Conservation (phyloP, 2,113 vertebrate species). For the Silurus glanis region DNA sequence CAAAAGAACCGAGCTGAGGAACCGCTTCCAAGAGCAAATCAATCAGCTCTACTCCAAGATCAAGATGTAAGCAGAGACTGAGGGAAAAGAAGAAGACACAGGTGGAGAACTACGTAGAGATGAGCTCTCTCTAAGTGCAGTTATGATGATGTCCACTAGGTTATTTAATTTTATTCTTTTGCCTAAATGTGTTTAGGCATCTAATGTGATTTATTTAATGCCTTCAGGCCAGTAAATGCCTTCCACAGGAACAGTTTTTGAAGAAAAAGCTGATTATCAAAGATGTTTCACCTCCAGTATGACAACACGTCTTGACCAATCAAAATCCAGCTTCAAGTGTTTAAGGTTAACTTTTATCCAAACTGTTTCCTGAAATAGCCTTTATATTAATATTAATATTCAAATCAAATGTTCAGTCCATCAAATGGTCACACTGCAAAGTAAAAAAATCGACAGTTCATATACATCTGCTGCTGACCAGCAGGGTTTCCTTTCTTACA, state of each 20-base stretch:
- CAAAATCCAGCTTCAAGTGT: not conserved
- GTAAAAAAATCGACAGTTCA: not conserved
- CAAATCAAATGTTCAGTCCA: not conserved
- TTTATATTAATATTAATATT: not conserved
- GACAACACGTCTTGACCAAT: not conserved
- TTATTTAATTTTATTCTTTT: not conserved
- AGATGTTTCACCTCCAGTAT: not conserved
- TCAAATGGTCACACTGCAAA: not conserved
- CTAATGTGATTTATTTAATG: not conserved
- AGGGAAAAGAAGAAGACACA: not conserved
- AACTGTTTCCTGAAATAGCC: not conserved
- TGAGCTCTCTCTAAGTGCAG: not conserved
- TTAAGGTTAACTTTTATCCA: not conserved
- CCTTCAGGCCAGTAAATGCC: slow-evolving; percentile 31
- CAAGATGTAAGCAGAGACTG: slow-evolving; percentile 73
- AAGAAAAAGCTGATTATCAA: not conserved
- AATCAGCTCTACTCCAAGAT: slow-evolving; percentile 87
- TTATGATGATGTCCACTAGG: slow-evolving; percentile 17
- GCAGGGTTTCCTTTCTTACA: not conserved
- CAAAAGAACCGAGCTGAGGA: slow-evolving; percentile 84
- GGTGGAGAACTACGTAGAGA: not conserved
- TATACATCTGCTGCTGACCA: not conserved
- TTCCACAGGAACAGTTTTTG: not conserved
- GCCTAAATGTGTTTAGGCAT: not conserved
- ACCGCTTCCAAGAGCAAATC: slow-evolving; percentile 82